phyloP scores from a whole-genome alignment of 2,113 vertebrate species.

The Physeter macrocephalus region DNA sequence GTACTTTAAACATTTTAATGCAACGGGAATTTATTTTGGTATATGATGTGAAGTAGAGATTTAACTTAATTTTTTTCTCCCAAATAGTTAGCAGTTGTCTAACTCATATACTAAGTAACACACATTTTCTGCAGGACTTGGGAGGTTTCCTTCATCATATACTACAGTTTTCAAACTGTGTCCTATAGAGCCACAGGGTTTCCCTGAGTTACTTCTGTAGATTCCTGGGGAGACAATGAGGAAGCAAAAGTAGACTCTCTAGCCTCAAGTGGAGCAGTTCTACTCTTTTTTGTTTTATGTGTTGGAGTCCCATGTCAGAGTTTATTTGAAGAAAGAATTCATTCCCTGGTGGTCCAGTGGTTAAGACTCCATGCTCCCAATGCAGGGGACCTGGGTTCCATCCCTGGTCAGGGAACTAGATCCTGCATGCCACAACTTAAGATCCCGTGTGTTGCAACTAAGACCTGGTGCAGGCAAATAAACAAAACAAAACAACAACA shows the following conservation, averaged over 20 bases:
- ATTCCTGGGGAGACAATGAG: background rate
- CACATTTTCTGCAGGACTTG: background rate
- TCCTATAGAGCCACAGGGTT: background rate
- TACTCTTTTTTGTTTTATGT: background rate
- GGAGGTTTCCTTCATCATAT: background rate
- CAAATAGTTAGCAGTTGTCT: background rate
- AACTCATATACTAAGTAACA: background rate
- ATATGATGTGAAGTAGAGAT: background rate
- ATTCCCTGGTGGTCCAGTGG: background rate
- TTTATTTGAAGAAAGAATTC: conserved; percentile 40
- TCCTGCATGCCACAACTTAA: too few relatives aligned
- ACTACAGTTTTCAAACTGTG: background rate
- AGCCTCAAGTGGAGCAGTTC: background rate
- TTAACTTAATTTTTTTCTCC: background rate
- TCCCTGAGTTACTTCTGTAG: background rate
- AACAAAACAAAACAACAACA: too few relatives aligned
- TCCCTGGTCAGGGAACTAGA: too few relatives aligned
- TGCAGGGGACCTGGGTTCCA: too few relatives aligned
- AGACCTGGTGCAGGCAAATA: too few relatives aligned
- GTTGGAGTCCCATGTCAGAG: background rate
- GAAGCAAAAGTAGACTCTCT: background rate
- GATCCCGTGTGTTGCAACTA: too few relatives aligned
- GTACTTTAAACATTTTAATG: conserved; percentile 24
- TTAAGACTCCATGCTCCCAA: too few relatives aligned
- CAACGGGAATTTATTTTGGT: conserved; percentile 13